phyloP scores from a whole-genome alignment of 2,888 invertebrate species.

The Spicauda simplicius region DNA sequence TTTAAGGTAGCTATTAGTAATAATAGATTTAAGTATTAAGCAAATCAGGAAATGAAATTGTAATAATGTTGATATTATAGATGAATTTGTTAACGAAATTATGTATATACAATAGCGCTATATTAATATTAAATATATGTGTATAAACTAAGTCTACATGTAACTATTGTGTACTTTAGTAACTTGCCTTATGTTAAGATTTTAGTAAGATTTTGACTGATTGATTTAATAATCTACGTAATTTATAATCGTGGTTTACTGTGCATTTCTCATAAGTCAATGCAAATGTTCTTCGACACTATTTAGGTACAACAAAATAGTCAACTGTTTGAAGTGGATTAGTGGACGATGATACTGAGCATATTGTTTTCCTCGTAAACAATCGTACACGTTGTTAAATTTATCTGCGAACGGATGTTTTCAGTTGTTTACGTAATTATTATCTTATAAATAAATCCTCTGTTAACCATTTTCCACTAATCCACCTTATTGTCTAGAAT shows the following conservation, averaged over 20 bases:
- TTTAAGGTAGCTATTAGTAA: conserved; percentile 48
- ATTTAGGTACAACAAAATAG: conserved; percentile 63
- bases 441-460: conserved; percentile 4
- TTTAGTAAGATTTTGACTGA: conserved; percentile 76
- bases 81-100: conserved; percentile 64
- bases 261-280: conserved; percentile 67
- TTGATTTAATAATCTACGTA: conserved; percentile 70
- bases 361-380: conserved; percentile 1
- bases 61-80: conserved; percentile 65
- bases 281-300: conserved; percentile 56
- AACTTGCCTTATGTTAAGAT: conserved; percentile 74
- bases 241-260: conserved; percentile 56
- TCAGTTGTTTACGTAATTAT: conserved; percentile 1
- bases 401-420: conserved; percentile 4
- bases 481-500: conserved; percentile 47
- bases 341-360: conserved; percentile 44
- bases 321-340: conserved; percentile 63
- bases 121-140: conserved; percentile 46
- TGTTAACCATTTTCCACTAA: conserved; percentile 37
- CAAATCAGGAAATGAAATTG: conserved; percentile 42
- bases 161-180: conserved; percentile 57
- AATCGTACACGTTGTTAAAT: conserved; percentile 25
- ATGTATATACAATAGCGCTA: conserved; percentile 63
- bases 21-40: conserved; percentile 35
- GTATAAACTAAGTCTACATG: conserved; percentile 49